Conservation (phyloP, 2,888 invertebrate genomes). For the Abscondita cerata region DNA sequence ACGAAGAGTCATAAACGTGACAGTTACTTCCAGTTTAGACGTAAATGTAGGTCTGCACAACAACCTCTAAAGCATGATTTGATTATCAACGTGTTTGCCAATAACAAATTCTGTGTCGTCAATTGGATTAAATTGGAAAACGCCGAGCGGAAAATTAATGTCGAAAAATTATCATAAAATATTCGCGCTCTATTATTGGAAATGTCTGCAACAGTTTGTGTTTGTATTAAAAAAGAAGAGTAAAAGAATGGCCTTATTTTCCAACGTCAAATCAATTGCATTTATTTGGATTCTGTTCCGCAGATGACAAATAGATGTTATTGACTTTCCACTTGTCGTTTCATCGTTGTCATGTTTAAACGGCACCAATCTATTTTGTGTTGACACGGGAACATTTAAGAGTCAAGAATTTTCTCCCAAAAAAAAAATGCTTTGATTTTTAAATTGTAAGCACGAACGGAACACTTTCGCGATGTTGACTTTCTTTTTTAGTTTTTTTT, state of each 20-base stretch:
- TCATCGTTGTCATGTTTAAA: constrained; percentile 31
- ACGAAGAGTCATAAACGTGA: background rate
- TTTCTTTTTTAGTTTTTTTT: constrained; percentile 20
- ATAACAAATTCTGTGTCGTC: background rate
- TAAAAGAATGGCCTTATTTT: constrained; percentile 23
- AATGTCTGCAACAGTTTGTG: constrained; percentile 7
- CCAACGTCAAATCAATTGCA: constrained; percentile 32
- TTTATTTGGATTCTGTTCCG: constrained; percentile 37
- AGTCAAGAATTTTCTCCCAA: constrained; percentile 24
- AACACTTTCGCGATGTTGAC: constrained; percentile 18
- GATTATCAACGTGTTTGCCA: constrained; percentile 4
- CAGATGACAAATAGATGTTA: constrained; percentile 36
- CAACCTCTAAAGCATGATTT: constrained; percentile 5
- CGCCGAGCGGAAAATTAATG: constrained; percentile 1
- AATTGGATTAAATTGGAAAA: constrained; percentile 1
- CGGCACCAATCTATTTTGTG: constrained; percentile 32
- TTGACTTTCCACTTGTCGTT: constrained; percentile 33
- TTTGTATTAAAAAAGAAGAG: too few species aligned
- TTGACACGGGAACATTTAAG: constrained; percentile 31
- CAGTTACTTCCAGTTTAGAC: background rate
- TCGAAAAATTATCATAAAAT: background rate
- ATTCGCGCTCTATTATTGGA: background rate
- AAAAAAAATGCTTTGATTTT: constrained; percentile 14
- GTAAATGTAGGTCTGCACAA: background rate
- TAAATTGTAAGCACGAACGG: constrained; percentile 19